A percentile compares a stretch with the other conserved stretches of the same genome.
These are phyloP conservation scores for Exephanes ischioxanthus DNA, from an alignment of 2,888 invertebrate species.

Conservation along the genomic window DNA sequence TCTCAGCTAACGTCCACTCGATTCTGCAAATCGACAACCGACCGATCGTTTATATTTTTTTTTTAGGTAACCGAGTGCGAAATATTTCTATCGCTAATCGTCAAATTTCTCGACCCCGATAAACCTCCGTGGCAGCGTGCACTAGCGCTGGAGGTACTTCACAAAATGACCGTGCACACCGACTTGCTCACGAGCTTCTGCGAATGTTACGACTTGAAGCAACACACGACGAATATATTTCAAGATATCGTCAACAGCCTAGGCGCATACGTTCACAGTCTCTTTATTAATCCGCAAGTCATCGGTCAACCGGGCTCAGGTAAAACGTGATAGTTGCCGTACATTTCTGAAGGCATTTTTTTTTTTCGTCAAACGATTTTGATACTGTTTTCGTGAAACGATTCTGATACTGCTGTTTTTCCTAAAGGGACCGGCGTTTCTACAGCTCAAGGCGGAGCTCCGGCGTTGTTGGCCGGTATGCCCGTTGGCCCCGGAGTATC, in stretches of 20 bases:
- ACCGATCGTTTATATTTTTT: constrained; percentile 57
- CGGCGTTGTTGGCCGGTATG: constrained; percentile 88
- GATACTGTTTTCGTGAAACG: constrained; percentile 22
- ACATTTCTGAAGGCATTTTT: constrained; percentile 83
- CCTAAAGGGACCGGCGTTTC: constrained; percentile 82
- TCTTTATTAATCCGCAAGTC: constrained; percentile 91
- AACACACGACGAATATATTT: constrained; percentile 96
- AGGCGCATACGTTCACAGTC: constrained; percentile 97
- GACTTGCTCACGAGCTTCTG: constrained; percentile 96
- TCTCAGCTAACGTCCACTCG: not conserved
- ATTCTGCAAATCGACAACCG: not conserved
- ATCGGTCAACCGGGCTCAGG: constrained; percentile 85
- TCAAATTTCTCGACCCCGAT: constrained; percentile 98
- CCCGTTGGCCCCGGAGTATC: constrained; percentile 92
- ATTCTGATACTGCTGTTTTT: constrained; percentile 47
- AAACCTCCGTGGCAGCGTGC: constrained; percentile 99
- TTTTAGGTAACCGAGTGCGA: constrained; percentile 97
- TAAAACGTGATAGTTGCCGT: constrained; percentile 53
- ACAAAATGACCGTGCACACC: constrained; percentile 96
- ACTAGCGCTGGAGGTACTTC: constrained; percentile 97
- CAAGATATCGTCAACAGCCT: constrained; percentile 97
- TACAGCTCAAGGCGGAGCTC: constrained; percentile 87
- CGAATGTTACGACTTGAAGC: constrained; percentile 97
- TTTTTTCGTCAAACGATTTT: constrained; percentile 19
- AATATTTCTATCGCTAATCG: constrained; percentile 98